phyloP scores from a whole-genome alignment of 2,113 vertebrate genomes.

The Zosterops lateralis region DNA sequence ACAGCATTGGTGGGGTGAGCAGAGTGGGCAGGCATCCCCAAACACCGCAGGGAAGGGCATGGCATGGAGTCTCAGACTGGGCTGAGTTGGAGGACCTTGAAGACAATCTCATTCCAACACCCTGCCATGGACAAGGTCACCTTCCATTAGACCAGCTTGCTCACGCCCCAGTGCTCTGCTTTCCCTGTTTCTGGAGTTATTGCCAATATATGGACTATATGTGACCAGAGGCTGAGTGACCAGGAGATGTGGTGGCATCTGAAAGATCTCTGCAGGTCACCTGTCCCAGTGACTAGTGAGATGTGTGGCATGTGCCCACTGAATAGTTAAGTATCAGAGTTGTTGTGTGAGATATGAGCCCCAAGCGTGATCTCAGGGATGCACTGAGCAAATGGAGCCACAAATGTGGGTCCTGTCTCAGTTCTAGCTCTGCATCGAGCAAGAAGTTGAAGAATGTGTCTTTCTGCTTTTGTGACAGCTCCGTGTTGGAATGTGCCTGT shows the following conservation, averaged over 20 bases:
- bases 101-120: accelerated
- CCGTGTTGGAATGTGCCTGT: accelerated
- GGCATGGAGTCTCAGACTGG: background rate
- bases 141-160: background rate
- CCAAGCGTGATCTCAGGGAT: background rate
- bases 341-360: background rate
- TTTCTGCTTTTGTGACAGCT: accelerated
- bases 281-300: accelerated
- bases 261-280: background rate
- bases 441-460: background rate
- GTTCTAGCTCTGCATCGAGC: accelerated
- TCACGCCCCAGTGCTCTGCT: background rate
- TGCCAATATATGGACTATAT: background rate
- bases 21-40: background rate
- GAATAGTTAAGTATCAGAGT: background rate
- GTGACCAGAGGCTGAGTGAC: accelerated
- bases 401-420: background rate
- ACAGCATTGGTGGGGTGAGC: accelerated
- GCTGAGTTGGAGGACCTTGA: background rate
- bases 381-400: accelerated
- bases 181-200: background rate
- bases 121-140: background rate
- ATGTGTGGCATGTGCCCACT: accelerated
- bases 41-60: accelerated
- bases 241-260: background rate